Evolutionary conservation across 2,888 invertebrate species (phyloP).

Genomic region (Pachydiplax longipennis): DNA sequence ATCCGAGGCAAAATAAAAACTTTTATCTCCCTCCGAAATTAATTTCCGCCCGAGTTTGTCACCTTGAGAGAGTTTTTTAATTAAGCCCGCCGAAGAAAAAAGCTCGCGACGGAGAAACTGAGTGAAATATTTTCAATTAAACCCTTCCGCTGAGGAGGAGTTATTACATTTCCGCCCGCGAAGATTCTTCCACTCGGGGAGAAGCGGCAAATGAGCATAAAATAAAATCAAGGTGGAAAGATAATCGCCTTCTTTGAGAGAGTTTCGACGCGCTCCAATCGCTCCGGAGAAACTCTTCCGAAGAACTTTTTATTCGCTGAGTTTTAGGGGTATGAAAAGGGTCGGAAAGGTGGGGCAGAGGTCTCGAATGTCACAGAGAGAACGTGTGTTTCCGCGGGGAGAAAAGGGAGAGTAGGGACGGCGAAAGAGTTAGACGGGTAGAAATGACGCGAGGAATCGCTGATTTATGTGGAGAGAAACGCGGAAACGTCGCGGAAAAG

Average conservation of each 20-base stretch:
- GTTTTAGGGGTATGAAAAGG: not conserved
- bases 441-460: not conserved
- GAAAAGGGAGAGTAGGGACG: too few relatives aligned
- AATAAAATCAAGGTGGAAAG: not conserved
- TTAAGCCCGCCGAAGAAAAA: constrained; percentile 1
- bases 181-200: not conserved
- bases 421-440: not conserved
- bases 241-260: not conserved
- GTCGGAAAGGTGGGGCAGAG: too few relatives aligned
- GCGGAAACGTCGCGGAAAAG: not conserved
- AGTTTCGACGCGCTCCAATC: not conserved
- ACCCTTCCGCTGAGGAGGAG: not conserved
- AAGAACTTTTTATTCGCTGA: not conserved
- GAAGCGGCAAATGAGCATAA: not conserved
- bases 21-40: not conserved
- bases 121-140: constrained; percentile 25
- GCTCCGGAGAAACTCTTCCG: too few relatives aligned
- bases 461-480: not conserved
- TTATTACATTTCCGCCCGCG: not conserved
- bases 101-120: not conserved
- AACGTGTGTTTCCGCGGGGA: too few relatives aligned
- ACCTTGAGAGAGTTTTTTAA: constrained; percentile 3
- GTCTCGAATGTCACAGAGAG: too few relatives aligned
- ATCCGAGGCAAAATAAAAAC: not conserved
- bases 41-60: not conserved